A percentile compares a stretch with the other conserved stretches of the same genome.
Evolutionary conservation across 1,140 invertebrate species (phyloP).

Genomic region (Drosophila suzukii): DNA sequence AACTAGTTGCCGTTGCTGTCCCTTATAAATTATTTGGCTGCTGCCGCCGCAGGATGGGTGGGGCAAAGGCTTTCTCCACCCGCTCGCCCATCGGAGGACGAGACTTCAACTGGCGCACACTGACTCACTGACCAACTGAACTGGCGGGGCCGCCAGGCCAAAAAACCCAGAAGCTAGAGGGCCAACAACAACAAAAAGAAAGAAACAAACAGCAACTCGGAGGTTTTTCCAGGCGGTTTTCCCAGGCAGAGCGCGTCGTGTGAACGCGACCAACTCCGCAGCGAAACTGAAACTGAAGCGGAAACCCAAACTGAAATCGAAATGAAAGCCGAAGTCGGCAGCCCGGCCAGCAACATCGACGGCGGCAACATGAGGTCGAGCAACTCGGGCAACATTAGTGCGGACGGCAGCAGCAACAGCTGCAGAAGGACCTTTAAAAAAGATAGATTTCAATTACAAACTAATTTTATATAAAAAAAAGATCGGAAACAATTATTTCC

Average conservation of each 20-base stretch:
- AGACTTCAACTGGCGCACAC: too few species aligned
- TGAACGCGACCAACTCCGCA: slow-evolving; percentile 66
- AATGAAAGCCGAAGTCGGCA: slow-evolving; percentile 12
- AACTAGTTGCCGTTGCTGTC: slow-evolving; percentile 73
- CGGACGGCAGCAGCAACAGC: not conserved
- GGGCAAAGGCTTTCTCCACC: slow-evolving; percentile 7
- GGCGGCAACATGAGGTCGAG: slow-evolving; percentile 14
- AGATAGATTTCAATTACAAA: too few species aligned
- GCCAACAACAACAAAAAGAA: not conserved
- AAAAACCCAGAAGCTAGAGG: not conserved
- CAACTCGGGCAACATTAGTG: slow-evolving; percentile 10
- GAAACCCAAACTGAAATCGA: slow-evolving; percentile 25
- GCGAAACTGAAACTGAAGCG: slow-evolving; percentile 68
- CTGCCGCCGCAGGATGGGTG: slow-evolving; percentile 34
- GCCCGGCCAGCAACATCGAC: slow-evolving; percentile 1
- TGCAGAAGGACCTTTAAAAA: not conserved
- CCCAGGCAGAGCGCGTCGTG: slow-evolving; percentile 17
- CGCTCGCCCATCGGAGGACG: slow-evolving; percentile 10
- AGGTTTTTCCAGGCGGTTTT: slow-evolving; percentile 3
- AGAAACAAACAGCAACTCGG: slow-evolving; percentile 7
- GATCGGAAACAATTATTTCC: too few species aligned
- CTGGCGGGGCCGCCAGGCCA: not conserved
- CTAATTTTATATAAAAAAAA: too few species aligned
- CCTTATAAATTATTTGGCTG: slow-evolving; percentile 65
- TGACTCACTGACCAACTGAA: slow-evolving; percentile 30